These are phyloP conservation scores for Auanema freiburgensis DNA, from an alignment of 2,888 invertebrate genomes.

Conservation along the genomic window DNA sequence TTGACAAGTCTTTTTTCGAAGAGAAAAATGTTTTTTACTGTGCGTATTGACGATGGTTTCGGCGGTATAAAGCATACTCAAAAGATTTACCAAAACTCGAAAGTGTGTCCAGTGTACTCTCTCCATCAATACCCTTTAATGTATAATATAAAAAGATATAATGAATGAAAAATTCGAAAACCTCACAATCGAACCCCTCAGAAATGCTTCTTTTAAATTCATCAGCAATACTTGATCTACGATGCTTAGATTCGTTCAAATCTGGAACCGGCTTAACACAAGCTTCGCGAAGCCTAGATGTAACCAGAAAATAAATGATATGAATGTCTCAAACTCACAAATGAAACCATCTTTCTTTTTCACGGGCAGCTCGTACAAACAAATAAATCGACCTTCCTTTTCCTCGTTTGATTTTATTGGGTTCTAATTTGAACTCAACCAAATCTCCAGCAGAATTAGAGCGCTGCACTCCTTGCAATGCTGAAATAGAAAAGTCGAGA, in stretches of 20 bases:
- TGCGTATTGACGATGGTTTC: conserved; percentile 44
- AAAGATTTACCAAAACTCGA: conserved; percentile 1
- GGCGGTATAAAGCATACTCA: conserved; percentile 44
- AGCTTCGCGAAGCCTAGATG: conserved; percentile 47
- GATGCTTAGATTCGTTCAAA: no score
- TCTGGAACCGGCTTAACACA: conserved; percentile 32
- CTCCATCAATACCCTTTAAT: no score
- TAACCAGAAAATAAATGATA: conserved; percentile 1
- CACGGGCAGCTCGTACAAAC: conserved; percentile 81
- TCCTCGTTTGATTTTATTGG: conserved; percentile 1
- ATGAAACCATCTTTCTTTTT: conserved; percentile 85
- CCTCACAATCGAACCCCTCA: no score
- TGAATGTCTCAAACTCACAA: conserved; percentile 28
- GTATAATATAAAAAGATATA: no score
- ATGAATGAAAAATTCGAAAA: no score
- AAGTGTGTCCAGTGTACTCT: no score
- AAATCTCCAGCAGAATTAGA: conserved; percentile 42
- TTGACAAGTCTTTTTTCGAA: background rate
- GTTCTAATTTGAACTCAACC: conserved; percentile 26
- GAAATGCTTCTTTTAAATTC: conserved; percentile 2
- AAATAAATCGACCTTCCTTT: conserved; percentile 68
- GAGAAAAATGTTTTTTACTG: conserved; percentile 23
- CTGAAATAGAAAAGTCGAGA: conserved; percentile 2
- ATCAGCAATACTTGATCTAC: background rate
- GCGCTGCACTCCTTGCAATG: conserved; percentile 14